A percentile compares a stretch with the other conserved stretches of the same genome.
Evolutionary conservation across 2,888 invertebrate genomes (phyloP).

Genomic region (Trichopoda pennipes): DNA sequence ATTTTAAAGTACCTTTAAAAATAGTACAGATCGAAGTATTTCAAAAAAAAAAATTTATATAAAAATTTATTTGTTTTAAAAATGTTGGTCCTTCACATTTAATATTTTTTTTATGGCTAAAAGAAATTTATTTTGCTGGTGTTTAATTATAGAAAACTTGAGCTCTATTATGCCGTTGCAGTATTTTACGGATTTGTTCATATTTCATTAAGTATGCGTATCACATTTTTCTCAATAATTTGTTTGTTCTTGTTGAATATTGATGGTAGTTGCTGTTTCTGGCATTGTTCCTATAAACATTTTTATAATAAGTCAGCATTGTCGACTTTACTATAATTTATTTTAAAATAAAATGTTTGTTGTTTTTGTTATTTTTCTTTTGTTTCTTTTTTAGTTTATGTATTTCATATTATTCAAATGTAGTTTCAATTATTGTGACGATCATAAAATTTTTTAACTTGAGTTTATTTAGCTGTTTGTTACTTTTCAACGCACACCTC

Average conservation of each 20-base stretch:
- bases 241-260: conserved; percentile 54
- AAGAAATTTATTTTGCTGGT: background rate
- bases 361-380: background rate
- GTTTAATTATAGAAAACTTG: background rate
- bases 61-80: no score
- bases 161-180: conserved; percentile 71
- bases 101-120: background rate
- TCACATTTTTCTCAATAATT: conserved; percentile 67
- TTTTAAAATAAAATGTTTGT: background rate
- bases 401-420: background rate
- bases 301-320: conserved; percentile 38
- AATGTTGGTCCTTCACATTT: no score
- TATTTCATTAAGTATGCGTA: conserved; percentile 61
- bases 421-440: conserved; percentile 10
- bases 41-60: no score
- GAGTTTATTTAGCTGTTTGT: conserved; percentile 15
- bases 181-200: conserved; percentile 29
- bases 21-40: no score
- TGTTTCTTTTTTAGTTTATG: conserved; percentile 1
- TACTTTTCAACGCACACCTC: conserved; percentile 48
- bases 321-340: background rate
- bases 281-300: conserved; percentile 25
- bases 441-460: conserved; percentile 22
- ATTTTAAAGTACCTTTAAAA: no score
- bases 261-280: conserved; percentile 18